Evolutionary conservation across 1,140 invertebrate genomes (phyloP), one percentile per base, ranked within the genome.

Genomic region (Stegodyphus mimosarum): DNA sequence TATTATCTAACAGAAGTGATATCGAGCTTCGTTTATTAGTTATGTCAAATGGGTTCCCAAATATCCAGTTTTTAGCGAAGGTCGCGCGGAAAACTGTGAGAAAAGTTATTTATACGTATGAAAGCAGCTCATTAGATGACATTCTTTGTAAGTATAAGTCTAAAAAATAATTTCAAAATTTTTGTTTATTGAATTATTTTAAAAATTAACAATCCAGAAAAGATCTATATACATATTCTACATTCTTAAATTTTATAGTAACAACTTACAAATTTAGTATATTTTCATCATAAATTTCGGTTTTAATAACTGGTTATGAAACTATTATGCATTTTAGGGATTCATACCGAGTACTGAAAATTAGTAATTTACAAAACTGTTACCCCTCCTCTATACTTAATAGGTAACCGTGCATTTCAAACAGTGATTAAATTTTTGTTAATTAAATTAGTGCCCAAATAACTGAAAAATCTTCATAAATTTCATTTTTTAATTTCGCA

Each of bases 71-170:
- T 72, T 64, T 86, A 70, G 77, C 75, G n/a, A 77, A 86, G 48
- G 72, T 53, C 51, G 55, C 67, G 1, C 52, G 55, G 6, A 78
- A 64, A 78, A 71, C 63, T 72, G 83, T 86, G 1, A 78, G 72
- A 53, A 86, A 72, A 77, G 83, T 72, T 33, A 72, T 86, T n/a
- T 86, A 86, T 53, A 71, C 74, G 1, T 86, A 64, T 86, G 83
- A 86, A 72, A 86, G 15, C 51, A 78, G 74, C 50, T 77, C 83
- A 33, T 64, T 86, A 7, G 83, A 86, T 78, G 83, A 86, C 60
- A 86, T 86, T 60, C 52, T 86, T n/a, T 77, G 83, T 86, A 48
- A 71, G 83, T 73, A 10, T 13, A 49, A 48, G 9, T 48, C 1
- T 51, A 48, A 11, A 13, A 49, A 33, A 51, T 55, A 13, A 7